These are phyloP conservation scores for Heteractis magnifica DNA, from an alignment of 92 coral and sea anemone species.

Conservation along the genomic window DNA sequence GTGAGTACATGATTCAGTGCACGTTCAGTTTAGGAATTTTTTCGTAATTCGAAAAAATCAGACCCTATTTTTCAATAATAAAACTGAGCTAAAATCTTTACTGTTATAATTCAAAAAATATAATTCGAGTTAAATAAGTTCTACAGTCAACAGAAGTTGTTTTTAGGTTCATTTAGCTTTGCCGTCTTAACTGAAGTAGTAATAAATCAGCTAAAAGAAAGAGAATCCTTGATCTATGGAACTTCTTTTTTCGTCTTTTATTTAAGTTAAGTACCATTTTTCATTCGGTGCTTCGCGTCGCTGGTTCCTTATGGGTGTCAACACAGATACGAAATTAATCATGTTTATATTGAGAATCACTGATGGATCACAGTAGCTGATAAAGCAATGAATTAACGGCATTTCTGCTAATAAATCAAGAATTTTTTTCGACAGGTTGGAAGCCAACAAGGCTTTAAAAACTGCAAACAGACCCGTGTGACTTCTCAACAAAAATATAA, in stretches of 20 bases:
- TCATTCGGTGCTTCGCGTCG: background rate
- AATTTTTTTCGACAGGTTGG: background rate
- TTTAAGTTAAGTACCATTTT: background rate
- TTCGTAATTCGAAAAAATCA: no score
- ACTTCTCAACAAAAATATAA: background rate
- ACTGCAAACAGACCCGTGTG: no score
- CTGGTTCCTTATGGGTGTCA: no score
- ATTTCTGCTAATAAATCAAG: background rate
- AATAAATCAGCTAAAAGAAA: background rate
- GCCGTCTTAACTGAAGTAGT: background rate
- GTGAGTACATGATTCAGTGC: no score
- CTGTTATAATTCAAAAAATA: background rate
- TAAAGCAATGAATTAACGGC: background rate
- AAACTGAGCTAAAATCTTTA: no score
- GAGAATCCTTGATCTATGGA: background rate
- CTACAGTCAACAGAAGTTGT: background rate
- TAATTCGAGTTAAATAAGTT: background rate
- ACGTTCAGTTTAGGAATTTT: no score
- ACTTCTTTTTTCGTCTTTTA: background rate
- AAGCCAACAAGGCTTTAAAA: no score
- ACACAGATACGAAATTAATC: constrained; percentile 7
- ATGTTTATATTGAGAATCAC: background rate
- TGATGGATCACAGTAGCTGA: background rate
- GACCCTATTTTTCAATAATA: no score
- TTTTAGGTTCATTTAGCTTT: background rate